A percentile compares a stretch with the other conserved stretches of the same genome.
phyloP scores from a whole-genome alignment of 2,888 invertebrate species.

The Cosmia pyralina region DNA sequence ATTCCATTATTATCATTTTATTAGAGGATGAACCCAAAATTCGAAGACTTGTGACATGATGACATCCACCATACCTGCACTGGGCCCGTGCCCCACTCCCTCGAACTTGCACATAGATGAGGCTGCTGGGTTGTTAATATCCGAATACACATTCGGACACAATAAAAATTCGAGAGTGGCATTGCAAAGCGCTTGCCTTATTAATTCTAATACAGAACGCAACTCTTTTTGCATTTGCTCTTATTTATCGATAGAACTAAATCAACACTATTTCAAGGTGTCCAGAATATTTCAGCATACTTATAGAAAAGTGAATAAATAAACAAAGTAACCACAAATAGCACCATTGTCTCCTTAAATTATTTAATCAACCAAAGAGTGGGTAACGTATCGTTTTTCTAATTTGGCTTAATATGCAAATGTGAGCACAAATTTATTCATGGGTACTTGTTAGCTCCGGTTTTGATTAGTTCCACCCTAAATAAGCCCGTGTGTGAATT shows the following conservation, averaged over 20 bases:
- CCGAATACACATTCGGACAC: neutral
- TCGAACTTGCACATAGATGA: neutral
- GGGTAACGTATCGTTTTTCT: slow-evolving; percentile 56
- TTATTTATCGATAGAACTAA: neutral
- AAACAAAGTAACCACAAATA: neutral
- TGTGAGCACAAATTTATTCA: slow-evolving; percentile 69
- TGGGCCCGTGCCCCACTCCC: neutral
- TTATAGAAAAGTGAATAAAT: slow-evolving; percentile 13
- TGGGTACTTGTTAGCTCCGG: slow-evolving; percentile 67
- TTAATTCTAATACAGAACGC: neutral
- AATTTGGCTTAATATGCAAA: slow-evolving; percentile 61
- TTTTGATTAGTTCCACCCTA: slow-evolving; percentile 70
- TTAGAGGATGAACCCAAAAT: neutral
- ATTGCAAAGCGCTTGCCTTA: neutral
- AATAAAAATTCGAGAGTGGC: neutral
- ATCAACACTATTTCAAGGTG: neutral
- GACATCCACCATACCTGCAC: neutral
- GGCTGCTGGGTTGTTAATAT: neutral
- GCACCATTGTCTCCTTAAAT: slow-evolving; percentile 20
- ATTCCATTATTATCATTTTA: neutral
- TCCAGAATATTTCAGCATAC: neutral
- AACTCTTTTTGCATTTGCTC: neutral
- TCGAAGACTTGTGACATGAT: neutral
- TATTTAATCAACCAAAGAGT: slow-evolving; percentile 54
- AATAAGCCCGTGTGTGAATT: slow-evolving; percentile 68